Conservation (phyloP, 1,140 invertebrate genomes). For the Diabrotica virgifera region DNA sequence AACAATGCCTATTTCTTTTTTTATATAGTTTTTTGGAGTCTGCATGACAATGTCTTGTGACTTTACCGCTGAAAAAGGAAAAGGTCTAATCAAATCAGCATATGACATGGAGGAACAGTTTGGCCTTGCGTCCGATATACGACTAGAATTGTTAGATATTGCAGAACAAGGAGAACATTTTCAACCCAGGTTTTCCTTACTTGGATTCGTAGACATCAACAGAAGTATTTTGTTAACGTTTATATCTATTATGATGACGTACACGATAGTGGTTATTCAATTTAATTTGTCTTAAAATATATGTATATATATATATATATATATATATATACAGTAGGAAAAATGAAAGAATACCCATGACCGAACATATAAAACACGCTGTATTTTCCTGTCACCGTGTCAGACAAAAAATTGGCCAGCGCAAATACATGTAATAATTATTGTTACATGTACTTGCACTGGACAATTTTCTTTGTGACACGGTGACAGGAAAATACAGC, state of each 20-base stretch:
- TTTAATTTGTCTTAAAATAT: slow-evolving; percentile 4
- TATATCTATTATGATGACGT: slow-evolving; percentile 2
- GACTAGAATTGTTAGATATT: slow-evolving; percentile 6
- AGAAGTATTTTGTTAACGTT: background rate
- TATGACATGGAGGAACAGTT: slow-evolving; percentile 5
- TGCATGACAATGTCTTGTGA: slow-evolving; percentile 5
- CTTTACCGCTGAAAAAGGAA: slow-evolving; percentile 4
- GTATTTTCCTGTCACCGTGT: too few species aligned
- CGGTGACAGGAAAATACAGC: too few species aligned
- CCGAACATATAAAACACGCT: too few species aligned
- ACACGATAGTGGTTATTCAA: slow-evolving; percentile 12
- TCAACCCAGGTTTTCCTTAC: background rate
- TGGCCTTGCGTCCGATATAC: background rate
- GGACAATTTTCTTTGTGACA: too few species aligned
- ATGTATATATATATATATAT: too few species aligned
- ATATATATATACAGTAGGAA: too few species aligned
- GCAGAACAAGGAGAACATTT: slow-evolving; percentile 5
- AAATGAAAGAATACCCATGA: too few species aligned
- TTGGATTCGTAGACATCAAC: slow-evolving; percentile 8
- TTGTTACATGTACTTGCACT: too few species aligned
- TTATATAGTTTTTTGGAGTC: slow-evolving; percentile 3
- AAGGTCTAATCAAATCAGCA: background rate
- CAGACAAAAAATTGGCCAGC: too few species aligned
- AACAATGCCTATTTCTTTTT: background rate
- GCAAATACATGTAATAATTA: too few species aligned